These are phyloP conservation scores for Zosterops pallidus DNA, from an alignment of 2,113 vertebrate species.

Conservation along the genomic window DNA sequence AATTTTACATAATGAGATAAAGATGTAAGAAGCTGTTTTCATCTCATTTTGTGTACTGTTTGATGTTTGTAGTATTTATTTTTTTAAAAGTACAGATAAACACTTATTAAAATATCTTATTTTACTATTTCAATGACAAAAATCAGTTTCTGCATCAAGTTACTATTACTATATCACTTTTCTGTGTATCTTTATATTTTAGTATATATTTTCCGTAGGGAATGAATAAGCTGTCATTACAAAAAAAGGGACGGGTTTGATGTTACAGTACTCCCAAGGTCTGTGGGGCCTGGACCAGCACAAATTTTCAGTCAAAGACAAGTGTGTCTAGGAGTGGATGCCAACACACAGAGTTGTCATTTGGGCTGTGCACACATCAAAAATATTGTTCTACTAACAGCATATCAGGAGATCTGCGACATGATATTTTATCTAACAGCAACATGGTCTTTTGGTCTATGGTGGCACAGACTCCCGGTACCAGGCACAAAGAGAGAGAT, in stretches of 20 bases:
- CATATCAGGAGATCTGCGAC: fast-evolving
- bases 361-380: not conserved
- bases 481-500: not conserved
- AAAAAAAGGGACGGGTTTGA: not conserved
- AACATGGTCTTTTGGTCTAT: not conserved
- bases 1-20: not conserved
- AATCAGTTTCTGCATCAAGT: not conserved
- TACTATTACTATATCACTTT: not conserved
- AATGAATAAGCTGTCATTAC: not conserved
- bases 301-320: not conserved
- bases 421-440: not conserved
- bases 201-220: not conserved
- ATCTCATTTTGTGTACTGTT: not conserved
- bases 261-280: not conserved
- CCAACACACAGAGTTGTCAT: not conserved
- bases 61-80: not conserved
- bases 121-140: not conserved
- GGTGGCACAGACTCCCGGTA: not conserved
- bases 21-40: not conserved
- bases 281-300: not conserved
- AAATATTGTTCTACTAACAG: not conserved
- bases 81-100: not conserved
- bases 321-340: not conserved
- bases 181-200: not conserved
- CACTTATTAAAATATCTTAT: not conserved